phyloP scores from a whole-genome alignment of 2,888 invertebrate species.

The Ennomos fuscantarius region DNA sequence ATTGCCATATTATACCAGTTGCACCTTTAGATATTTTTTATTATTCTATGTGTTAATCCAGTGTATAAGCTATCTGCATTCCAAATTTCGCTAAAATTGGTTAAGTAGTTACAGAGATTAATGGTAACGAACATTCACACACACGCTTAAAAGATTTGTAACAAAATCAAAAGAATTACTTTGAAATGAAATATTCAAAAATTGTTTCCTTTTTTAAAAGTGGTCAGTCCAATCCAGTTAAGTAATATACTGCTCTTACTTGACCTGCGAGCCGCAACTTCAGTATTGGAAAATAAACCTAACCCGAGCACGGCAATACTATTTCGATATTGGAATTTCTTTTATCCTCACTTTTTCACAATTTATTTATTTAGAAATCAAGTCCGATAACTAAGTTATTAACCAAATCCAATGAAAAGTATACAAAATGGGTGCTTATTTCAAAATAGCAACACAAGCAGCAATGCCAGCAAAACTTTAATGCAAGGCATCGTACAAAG shows the following conservation, averaged over 20 bases:
- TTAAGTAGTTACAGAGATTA: too few species aligned
- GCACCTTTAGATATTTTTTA: too few species aligned
- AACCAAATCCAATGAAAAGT: neutral
- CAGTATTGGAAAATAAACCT: conserved; percentile 4
- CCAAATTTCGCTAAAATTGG: too few species aligned
- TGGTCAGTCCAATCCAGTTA: conserved; percentile 27
- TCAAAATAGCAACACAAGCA: conserved; percentile 6
- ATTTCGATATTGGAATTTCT: conserved; percentile 23
- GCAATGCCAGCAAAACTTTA: conserved; percentile 9
- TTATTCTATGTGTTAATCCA: too few species aligned
- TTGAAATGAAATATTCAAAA: neutral
- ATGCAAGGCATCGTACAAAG: conserved; percentile 28
- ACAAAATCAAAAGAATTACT: too few species aligned
- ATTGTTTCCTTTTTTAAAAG: neutral
- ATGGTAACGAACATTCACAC: too few species aligned
- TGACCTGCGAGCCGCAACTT: conserved; percentile 1
- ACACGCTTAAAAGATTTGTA: too few species aligned
- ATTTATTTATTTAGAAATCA: too few species aligned
- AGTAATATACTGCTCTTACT: conserved; percentile 25
- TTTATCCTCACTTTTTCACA: conserved; percentile 16
- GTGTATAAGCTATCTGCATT: too few species aligned
- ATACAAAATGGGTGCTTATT: neutral
- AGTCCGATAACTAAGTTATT: too few species aligned
- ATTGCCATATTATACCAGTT: too few species aligned
- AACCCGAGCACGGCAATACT: neutral